These are phyloP conservation scores for Herpetotheres cachinnans DNA, from an alignment of 2,113 vertebrate genomes.

Conservation along the genomic window DNA sequence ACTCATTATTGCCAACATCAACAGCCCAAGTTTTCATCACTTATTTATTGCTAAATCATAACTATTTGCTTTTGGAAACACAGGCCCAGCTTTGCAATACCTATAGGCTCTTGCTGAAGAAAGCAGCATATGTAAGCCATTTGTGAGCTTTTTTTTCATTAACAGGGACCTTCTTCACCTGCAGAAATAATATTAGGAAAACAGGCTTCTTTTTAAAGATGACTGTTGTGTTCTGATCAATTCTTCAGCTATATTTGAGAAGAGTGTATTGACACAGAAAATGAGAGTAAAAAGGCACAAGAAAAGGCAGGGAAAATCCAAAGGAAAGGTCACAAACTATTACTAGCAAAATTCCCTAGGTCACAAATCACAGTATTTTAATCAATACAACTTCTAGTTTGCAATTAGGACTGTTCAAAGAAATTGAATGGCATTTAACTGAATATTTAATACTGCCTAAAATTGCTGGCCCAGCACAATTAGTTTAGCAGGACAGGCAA, in stretches of 20 bases:
- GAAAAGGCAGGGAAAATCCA: neutral
- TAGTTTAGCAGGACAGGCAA: neutral
- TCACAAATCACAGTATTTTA: conserved; percentile 11
- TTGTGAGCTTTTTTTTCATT: neutral
- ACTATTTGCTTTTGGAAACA: neutral
- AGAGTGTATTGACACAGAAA: neutral
- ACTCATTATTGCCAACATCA: neutral
- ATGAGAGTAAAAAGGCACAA: neutral
- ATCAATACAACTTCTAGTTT: neutral
- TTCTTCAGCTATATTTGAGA: neutral
- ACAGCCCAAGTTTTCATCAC: neutral
- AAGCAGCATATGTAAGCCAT: neutral
- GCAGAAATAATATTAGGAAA: neutral
- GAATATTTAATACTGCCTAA: conserved; percentile 1
- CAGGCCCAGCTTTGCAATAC: neutral
- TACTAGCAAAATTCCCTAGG: neutral
- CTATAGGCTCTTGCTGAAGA: neutral
- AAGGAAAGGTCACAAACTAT: neutral
- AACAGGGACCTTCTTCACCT: neutral
- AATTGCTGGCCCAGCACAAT: neutral
- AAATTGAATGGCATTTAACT: neutral
- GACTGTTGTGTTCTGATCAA: neutral
- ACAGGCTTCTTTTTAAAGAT: neutral
- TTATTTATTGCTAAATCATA: neutral
- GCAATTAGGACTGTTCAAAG: neutral